phyloP scores from a whole-genome alignment of 2,113 vertebrate species.

The Tupaia tana region DNA sequence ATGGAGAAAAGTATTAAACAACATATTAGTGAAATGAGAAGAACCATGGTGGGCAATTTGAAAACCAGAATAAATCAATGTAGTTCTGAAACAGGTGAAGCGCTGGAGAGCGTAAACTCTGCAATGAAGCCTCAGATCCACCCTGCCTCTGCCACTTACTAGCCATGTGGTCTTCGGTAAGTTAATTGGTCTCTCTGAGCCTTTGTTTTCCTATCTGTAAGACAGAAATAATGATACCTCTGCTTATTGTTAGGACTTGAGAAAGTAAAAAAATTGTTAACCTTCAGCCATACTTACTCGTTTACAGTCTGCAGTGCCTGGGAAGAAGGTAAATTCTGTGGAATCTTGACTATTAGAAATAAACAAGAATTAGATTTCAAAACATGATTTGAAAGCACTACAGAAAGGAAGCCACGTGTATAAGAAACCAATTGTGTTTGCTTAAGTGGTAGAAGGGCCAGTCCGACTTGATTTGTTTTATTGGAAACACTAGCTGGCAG shows the following conservation, averaged over 20 bases:
- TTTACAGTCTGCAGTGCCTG: not conserved
- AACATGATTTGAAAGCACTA: not conserved
- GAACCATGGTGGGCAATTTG: not conserved
- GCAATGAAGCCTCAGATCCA: not conserved
- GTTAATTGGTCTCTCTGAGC: not conserved
- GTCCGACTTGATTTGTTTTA: constrained; percentile 7
- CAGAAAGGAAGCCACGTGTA: not conserved
- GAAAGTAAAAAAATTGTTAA: not conserved
- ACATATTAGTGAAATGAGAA: not conserved
- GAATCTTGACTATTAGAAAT: not conserved
- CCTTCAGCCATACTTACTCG: not conserved
- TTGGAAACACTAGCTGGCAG: constrained; percentile 9
- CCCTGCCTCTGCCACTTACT: not conserved
- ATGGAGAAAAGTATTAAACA: not conserved
- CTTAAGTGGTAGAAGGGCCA: not conserved
- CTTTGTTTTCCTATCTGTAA: not conserved
- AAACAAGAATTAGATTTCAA: not conserved
- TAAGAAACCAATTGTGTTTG: not conserved
- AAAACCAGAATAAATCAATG: not conserved
- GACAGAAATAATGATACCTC: not conserved
- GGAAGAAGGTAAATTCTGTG: not conserved
- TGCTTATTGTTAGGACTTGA: not conserved
- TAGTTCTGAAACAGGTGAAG: not conserved
- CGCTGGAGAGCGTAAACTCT: not conserved
- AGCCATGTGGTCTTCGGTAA: not conserved